phyloP scores from a whole-genome alignment of 2,888 invertebrate genomes.

The Plebejus melissa region DNA sequence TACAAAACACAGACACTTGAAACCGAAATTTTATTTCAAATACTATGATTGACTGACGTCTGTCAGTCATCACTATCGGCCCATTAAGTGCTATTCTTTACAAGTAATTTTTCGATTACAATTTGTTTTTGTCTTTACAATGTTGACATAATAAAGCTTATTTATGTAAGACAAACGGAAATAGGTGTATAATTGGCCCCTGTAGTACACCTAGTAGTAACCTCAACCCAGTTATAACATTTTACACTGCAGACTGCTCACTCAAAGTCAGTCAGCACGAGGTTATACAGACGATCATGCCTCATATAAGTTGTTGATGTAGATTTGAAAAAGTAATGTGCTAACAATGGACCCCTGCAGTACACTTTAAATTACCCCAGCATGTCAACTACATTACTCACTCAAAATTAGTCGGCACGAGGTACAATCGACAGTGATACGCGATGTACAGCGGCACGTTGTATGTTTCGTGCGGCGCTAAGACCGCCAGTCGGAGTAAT shows the following conservation, averaged over 20 bases:
- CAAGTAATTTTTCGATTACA: no score
- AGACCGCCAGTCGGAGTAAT: slow-evolving; percentile 83
- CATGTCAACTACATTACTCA: slow-evolving; percentile 58
- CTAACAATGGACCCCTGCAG: background rate
- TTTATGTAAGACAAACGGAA: no score
- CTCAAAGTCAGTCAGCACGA: slow-evolving; percentile 86
- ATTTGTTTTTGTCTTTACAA: no score
- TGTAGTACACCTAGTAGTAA: no score
- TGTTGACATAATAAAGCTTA: no score
- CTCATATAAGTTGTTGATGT: background rate
- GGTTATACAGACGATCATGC: slow-evolving; percentile 65
- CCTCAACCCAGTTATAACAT: no score
- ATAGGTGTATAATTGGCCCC: no score
- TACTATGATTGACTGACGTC: no score
- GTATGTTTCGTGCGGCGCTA: slow-evolving; percentile 86
- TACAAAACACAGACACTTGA: no score
- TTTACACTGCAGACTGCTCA: slow-evolving; percentile 58
- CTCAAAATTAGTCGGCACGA: slow-evolving; percentile 86
- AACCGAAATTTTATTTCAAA: no score
- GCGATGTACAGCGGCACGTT: slow-evolving; percentile 88
- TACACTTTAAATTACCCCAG: background rate
- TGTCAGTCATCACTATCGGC: no score
- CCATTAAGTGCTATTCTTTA: no score
- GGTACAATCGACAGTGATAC: slow-evolving; percentile 87
- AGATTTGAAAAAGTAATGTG: background rate